A percentile compares a stretch with the other conserved stretches of the same genome.
phyloP scores from a whole-genome alignment of 2,113 vertebrate species.

The Puntigrus tetrazona region DNA sequence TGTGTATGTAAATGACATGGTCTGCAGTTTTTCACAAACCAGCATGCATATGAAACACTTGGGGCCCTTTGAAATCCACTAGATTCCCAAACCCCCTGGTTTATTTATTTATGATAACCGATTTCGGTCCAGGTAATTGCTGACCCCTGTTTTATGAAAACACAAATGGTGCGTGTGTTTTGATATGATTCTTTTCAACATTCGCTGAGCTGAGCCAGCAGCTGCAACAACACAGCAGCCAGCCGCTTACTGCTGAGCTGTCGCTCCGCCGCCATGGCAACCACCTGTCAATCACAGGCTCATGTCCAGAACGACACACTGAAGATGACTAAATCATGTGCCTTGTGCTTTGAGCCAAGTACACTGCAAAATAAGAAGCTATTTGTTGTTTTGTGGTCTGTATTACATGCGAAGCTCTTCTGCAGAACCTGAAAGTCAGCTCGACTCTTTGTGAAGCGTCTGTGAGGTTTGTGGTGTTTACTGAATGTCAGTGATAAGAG shows the following conservation, averaged over 20 bases:
- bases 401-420: not conserved
- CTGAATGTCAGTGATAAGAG: not conserved
- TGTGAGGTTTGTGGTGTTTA: not conserved
- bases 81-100: not conserved
- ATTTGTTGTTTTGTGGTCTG: not conserved
- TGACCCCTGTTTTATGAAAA: conserved; percentile 1
- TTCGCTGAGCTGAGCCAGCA: conserved; percentile 42
- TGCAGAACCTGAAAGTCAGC: conserved; percentile 9
- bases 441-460: not conserved
- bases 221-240: conserved; percentile 38
- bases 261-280: conserved; percentile 32
- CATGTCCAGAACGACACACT: not conserved
- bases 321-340: not conserved
- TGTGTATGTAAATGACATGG: not conserved
- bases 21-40: not conserved
- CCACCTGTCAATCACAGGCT: conserved; percentile 38
- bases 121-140: not conserved
- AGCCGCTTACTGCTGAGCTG: conserved; percentile 26
- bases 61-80: no score
- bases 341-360: not conserved
- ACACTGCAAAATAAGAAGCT: not conserved
- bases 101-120: not conserved
- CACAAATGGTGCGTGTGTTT: not conserved
- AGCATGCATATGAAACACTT: not conserved
- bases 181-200: not conserved